phyloP scores from a whole-genome alignment of 2,888 invertebrate species.

The Calameuta pallipes region DNA sequence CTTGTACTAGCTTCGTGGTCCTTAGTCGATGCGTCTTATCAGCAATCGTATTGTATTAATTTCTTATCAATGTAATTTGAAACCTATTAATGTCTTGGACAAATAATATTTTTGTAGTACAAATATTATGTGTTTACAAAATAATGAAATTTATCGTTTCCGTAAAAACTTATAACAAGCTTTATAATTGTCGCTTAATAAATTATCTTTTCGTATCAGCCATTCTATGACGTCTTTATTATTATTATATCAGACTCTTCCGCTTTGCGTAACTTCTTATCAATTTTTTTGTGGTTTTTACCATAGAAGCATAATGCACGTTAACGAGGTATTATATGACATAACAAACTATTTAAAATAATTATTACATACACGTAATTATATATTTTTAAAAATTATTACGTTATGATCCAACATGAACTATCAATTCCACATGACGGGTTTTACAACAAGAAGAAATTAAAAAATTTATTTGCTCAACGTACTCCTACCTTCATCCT shows the following conservation, averaged over 20 bases:
- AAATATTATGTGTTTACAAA: background rate
- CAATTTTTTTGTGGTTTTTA: background rate
- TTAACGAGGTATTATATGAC: background rate
- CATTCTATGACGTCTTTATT: background rate
- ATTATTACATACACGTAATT: background rate
- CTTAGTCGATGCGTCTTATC: background rate
- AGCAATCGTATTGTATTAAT: background rate
- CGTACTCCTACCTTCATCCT: no score
- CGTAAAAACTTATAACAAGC: no score
- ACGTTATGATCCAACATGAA: no score
- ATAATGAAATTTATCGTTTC: background rate
- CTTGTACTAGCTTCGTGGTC: background rate
- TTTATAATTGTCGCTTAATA: background rate
- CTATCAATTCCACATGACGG: no score
- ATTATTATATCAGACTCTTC: background rate
- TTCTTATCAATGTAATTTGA: background rate
- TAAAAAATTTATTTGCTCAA: no score
- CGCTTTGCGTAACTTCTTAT: no score
- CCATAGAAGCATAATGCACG: background rate
- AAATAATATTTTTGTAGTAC: background rate
- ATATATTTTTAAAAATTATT: no score
- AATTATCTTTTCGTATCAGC: background rate
- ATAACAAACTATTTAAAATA: background rate
- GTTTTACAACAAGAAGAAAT: no score
- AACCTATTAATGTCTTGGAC: background rate